phyloP scores from a whole-genome alignment of 1,140 invertebrate species.

The Grapholita molesta region DNA sequence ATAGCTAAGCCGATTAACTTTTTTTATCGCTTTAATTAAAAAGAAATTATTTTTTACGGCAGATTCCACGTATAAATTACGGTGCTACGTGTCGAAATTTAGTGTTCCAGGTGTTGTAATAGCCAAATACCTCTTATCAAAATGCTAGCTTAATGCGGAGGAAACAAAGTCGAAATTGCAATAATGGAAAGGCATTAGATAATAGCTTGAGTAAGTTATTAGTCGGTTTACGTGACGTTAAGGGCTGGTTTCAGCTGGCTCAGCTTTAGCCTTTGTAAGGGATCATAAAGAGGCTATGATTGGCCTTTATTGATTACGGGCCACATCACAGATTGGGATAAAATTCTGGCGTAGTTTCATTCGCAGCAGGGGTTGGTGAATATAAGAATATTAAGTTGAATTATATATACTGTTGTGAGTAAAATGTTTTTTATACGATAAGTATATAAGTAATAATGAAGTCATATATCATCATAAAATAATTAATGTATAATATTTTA shows the following conservation, averaged over 20 bases:
- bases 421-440: no score
- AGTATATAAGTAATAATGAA: no score
- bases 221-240: constrained; percentile 11
- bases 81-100: neutral
- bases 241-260: neutral
- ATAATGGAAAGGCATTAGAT: neutral
- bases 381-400: no score
- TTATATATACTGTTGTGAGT: no score
- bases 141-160: neutral
- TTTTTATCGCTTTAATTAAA: constrained; percentile 18
- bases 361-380: no score
- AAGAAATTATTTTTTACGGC: constrained; percentile 12
- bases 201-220: neutral
- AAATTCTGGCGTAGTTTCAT: neutral
- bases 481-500: no score
- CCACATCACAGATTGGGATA: neutral
- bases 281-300: neutral
- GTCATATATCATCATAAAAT: no score
- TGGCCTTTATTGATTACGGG: neutral
- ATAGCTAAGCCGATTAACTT: constrained; percentile 12
- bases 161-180: neutral
- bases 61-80: constrained; percentile 11
- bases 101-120: neutral
- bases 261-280: constrained; percentile 1
- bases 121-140: neutral